phyloP scores from a whole-genome alignment of 2,797 vertebrate genomes.

The Carapus acus region DNA sequence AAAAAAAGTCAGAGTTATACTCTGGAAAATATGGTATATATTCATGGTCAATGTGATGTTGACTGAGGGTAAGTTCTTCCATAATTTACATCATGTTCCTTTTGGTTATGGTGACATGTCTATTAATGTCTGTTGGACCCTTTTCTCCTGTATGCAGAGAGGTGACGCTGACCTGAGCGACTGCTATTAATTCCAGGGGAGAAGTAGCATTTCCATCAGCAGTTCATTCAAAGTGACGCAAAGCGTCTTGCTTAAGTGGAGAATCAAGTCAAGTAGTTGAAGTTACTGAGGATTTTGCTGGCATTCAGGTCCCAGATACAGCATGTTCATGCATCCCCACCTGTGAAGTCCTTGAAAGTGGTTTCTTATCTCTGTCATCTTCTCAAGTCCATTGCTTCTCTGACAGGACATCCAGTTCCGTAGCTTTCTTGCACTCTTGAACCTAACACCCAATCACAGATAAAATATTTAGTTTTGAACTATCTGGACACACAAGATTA shows the following conservation, averaged over 20 bases:
- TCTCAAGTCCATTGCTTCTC: slow-evolving; percentile 58
- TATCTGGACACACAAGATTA: no score
- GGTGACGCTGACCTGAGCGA: slow-evolving; percentile 2
- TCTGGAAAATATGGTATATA: no score
- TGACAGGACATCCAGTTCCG: slow-evolving; percentile 62
- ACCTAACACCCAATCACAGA: slow-evolving; percentile 60
- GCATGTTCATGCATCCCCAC: slow-evolving; percentile 15
- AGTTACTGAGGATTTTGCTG: slow-evolving; percentile 6
- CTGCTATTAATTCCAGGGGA: not conserved
- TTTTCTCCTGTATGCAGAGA: not conserved
- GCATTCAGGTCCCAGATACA: no score
- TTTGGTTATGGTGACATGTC: no score
- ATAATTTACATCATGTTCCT: no score
- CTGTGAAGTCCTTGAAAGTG: no score
- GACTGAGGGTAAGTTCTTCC: no score
- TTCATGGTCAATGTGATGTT: no score
- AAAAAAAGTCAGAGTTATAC: no score
- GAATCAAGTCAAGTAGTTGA: slow-evolving; percentile 11
- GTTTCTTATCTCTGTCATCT: slow-evolving; percentile 16
- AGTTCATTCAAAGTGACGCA: not conserved
- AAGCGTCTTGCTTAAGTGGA: slow-evolving; percentile 1
- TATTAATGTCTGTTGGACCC: no score
- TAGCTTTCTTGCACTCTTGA: slow-evolving; percentile 64
- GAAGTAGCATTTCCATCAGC: slow-evolving; percentile 1
- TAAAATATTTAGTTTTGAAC: no score